Percentiles rank a stretch among this genome's conserved stretches.
phyloP scores from a whole-genome alignment of 2,888 invertebrate genomes.

The Sepioteuthis lessoniana region DNA sequence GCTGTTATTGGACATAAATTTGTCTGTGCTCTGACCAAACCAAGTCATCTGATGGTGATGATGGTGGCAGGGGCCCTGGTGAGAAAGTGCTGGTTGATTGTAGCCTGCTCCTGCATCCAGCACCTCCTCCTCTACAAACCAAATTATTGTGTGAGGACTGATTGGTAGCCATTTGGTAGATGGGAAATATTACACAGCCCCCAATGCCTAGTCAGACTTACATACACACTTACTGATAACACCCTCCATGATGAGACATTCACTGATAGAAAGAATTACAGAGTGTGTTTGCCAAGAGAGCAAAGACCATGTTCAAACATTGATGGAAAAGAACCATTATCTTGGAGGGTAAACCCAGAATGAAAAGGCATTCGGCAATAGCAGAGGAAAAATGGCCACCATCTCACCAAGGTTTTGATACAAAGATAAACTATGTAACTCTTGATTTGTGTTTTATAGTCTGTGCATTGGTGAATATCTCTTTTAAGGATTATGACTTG shows the following conservation, averaged over 20 bases:
- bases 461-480: too few relatives aligned
- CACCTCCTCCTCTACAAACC: neutral
- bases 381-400: neutral
- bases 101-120: neutral
- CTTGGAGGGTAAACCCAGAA: neutral
- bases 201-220: neutral
- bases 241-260: neutral
- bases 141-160: neutral
- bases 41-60: neutral
- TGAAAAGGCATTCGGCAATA: neutral
- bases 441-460: too few relatives aligned
- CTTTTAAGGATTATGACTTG: too few relatives aligned
- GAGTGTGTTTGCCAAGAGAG: conserved; percentile 17
- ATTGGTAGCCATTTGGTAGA: neutral
- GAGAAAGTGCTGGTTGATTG: neutral
- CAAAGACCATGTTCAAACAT: neutral
- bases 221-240: neutral
- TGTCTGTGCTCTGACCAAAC: too few relatives aligned
- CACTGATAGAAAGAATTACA: neutral
- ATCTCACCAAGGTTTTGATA: neutral
- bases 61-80: neutral
- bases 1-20: neutral
- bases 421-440: too few relatives aligned
- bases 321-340: neutral
- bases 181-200: neutral